Base-by-base conservation (phyloP, 2,888 invertebrate genomes). In the Chrysotoxum bicinctum region DNA sequence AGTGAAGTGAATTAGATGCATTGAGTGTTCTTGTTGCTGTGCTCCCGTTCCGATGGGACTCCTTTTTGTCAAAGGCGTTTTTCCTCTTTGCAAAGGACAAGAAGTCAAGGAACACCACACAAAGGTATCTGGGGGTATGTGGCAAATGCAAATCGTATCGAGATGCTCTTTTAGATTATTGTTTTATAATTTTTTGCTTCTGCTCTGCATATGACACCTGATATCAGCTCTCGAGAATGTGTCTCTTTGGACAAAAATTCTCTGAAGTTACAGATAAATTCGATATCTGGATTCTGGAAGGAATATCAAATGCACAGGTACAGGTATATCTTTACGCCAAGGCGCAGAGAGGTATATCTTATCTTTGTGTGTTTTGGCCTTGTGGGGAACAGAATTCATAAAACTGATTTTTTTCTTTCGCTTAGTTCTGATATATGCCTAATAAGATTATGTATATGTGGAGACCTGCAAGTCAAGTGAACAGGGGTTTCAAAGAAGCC, bases 1-100 rank as follows among this genome's bases (percentile, higher is more conserved):
- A 85, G 73, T 85, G 45, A 85, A 81, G 85, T 81, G 77, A 81
- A 85, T 81, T 85, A 76, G 81, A 81, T 77, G 76, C 85, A 85
- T 69, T 81, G 84, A 80, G 80, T 72, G 69, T 78, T 58, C 52
- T 43, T 73, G 37, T 52, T 50, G 70, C 48, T 64, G 68, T 58
- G 77, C 48, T 56, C 64, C 26, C 50, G 50, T 45, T 45, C 21
- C 21, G 54, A n/a, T 54, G 52, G 26, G 16, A 52, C 43, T 73
- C 30, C 60, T 69, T 74, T 45, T 83, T 58, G 83, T 83, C 83
- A 83, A 37, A 21, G 9, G 9, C 7, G 16, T 30, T 26, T 30
- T 5, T 52, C 9, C 14, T 30, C 12, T 60, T 10, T 35, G 23
- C 4, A 10, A n/a, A 40, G 58, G 37, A 37, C 35, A 60, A 35